Percentiles rank a stretch among this genome's conserved stretches.
These are phyloP conservation scores for Pseudeuparius sepicola DNA, from an alignment of 2,888 invertebrate species.

Conservation along the genomic window DNA sequence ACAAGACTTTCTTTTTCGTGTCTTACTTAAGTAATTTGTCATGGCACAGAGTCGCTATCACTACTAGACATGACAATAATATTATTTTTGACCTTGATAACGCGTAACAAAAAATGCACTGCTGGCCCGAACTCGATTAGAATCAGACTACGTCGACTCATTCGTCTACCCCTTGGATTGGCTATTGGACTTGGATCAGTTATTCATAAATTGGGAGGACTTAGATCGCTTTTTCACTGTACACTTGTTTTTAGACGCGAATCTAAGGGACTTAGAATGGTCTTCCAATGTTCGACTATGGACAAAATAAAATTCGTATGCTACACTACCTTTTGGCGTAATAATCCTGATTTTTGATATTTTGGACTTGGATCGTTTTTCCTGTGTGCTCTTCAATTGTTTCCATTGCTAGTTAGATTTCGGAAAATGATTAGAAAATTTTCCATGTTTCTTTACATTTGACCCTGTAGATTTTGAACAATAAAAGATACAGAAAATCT, in stretches of 20 bases:
- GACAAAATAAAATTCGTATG: slow-evolving; percentile 10
- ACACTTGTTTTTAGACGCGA: slow-evolving; percentile 9
- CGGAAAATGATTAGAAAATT: too few species aligned
- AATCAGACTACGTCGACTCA: slow-evolving; percentile 5
- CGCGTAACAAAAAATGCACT: slow-evolving; percentile 2
- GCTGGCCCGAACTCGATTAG: slow-evolving; percentile 7
- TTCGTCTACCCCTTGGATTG: slow-evolving; percentile 8
- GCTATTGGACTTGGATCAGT: slow-evolving; percentile 9
- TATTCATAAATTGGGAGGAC: slow-evolving; percentile 9
- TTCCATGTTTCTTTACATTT: too few species aligned
- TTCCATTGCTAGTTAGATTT: too few species aligned
- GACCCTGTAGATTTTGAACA: too few species aligned
- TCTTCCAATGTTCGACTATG: slow-evolving; percentile 5
- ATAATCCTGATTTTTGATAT: slow-evolving; percentile 10
- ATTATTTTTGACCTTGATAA: neutral
- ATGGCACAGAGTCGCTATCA: slow-evolving; percentile 3
- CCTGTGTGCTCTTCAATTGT: slow-evolving; percentile 3
- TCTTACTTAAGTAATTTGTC: neutral
- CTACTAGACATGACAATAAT: slow-evolving; percentile 2
- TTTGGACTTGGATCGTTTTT: slow-evolving; percentile 8
- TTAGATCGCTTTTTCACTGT: slow-evolving; percentile 10
- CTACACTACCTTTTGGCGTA: slow-evolving; percentile 5
- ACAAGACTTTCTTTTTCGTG: slow-evolving; percentile 2
- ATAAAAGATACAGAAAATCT: too few species aligned
- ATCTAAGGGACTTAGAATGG: slow-evolving; percentile 6